Percentiles rank a stretch among this genome's conserved stretches.
Evolutionary conservation across 2,113 vertebrate species (phyloP).

Genomic region (Tyrannus savana): DNA sequence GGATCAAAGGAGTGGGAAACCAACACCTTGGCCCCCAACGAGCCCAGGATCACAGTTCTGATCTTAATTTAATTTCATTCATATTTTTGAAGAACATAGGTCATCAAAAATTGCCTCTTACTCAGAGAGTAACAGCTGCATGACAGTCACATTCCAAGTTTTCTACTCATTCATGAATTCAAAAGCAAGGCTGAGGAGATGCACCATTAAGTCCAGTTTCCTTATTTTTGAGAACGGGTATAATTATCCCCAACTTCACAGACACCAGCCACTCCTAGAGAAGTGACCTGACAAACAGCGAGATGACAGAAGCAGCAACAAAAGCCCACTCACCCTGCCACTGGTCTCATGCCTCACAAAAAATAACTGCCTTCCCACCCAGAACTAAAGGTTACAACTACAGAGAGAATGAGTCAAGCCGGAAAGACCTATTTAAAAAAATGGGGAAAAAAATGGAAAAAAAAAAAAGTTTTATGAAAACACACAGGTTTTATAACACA

Average conservation of each 20-base stretch:
- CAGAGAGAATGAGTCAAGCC: constrained; percentile 14
- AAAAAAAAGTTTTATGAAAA: not conserved
- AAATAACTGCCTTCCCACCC: constrained; percentile 28
- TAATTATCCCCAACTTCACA: not conserved
- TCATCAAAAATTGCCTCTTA: not conserved
- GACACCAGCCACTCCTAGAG: not conserved
- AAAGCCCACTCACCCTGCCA: not conserved
- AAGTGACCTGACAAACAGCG: not conserved
- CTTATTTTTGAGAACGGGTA: not conserved
- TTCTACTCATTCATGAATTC: not conserved
- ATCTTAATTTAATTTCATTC: not conserved
- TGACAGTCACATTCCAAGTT: not conserved
- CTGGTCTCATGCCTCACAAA: not conserved
- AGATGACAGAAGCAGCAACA: not conserved
- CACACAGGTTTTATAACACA: not conserved
- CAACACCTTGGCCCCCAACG: not conserved
- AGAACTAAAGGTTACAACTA: constrained; percentile 27
- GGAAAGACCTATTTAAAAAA: not conserved
- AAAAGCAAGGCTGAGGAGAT: not conserved
- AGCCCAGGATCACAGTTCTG: not conserved
- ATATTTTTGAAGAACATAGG: not conserved
- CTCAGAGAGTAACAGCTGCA: not conserved
- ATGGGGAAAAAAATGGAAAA: not conserved
- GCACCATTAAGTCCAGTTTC: not conserved
- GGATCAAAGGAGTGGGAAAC: not conserved